Conservation (phyloP, 2,113 vertebrate species). For the Hirundichthys speculiger region DNA sequence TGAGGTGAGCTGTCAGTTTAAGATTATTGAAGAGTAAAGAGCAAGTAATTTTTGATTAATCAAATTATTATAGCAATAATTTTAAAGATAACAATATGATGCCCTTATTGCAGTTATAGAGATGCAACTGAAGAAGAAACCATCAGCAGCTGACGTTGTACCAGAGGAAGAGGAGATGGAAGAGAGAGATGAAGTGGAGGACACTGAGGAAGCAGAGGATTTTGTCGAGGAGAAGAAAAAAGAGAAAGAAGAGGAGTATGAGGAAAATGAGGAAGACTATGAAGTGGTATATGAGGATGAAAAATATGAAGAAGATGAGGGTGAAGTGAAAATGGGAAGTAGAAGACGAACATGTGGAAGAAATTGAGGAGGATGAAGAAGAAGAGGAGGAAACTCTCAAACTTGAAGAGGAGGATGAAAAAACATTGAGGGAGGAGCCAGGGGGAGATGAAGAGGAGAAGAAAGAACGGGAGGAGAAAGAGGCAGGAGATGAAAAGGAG, state of each 20-base stretch:
- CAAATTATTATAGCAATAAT: background rate
- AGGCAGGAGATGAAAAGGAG: background rate
- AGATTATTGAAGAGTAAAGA: background rate
- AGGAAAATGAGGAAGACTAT: background rate
- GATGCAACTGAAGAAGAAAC: conserved; percentile 61
- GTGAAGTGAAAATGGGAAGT: background rate
- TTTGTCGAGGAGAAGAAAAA: conserved; percentile 20
- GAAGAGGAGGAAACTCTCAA: background rate
- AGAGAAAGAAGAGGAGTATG: conserved; percentile 15
- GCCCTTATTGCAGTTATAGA: conserved; percentile 60
- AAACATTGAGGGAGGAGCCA: background rate
- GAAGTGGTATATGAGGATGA: background rate
- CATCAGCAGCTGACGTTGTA: conserved; percentile 49
- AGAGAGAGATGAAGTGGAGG: conserved; percentile 14
- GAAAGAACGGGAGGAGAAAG: background rate
- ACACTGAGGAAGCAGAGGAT: background rate
- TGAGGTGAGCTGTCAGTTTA: background rate
- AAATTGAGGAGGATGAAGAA: background rate
- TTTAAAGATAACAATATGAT: background rate
- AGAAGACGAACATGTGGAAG: background rate
- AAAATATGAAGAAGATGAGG: background rate
- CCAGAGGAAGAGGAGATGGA: conserved; percentile 45
- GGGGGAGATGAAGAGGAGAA: background rate
- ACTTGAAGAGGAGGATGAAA: background rate
- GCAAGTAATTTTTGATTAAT: background rate